A percentile compares a stretch with the other conserved stretches of the same genome.
Evolutionary conservation across 2,113 vertebrate genomes (phyloP).

Genomic region (Oriolus oriolus): DNA sequence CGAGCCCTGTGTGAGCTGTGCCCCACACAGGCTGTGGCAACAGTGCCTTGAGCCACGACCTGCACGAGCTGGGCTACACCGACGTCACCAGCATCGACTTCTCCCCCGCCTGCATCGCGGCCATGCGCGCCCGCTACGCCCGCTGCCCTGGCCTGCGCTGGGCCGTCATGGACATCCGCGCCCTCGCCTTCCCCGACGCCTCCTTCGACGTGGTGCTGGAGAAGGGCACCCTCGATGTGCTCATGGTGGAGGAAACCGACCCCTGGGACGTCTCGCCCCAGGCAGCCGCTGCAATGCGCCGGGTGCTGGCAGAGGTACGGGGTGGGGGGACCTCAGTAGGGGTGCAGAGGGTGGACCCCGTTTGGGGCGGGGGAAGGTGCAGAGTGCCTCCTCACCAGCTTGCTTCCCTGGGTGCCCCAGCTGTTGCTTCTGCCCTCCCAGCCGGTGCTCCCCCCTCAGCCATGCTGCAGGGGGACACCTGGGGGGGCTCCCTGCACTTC

Average conservation of each 20-base stretch:
- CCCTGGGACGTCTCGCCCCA: conserved; percentile 79
- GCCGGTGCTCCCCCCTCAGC: fast-evolving
- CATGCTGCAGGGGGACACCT: too few relatives aligned
- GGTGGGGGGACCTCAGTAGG: too few relatives aligned
- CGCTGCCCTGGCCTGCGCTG: conserved; percentile 77
- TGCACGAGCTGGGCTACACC: conserved; percentile 78
- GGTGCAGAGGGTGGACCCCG: not conserved
- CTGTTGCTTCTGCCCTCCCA: fast-evolving
- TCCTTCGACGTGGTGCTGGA: conserved; percentile 87
- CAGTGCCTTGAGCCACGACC: conserved; percentile 84
- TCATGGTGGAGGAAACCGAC: conserved; percentile 84
- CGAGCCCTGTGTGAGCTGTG: not conserved
- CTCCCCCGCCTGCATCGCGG: conserved; percentile 82
- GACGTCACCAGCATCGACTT: conserved; percentile 90
- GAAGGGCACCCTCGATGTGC: conserved; percentile 88
- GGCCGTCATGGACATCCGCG: conserved; percentile 85
- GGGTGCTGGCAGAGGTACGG: conserved; percentile 83
- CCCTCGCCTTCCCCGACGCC: conserved; percentile 74
- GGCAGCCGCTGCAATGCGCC: conserved; percentile 67
- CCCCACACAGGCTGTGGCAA: conserved; percentile 85
- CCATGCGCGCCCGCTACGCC: conserved; percentile 78
- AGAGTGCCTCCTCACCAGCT: not conserved
- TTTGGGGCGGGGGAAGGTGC: not conserved
- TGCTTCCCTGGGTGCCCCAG: not conserved
- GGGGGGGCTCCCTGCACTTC: not conserved